A percentile compares a stretch with the other conserved stretches of the same genome.
Conservation (phyloP, 2,797 vertebrate species). For the Rhabdomys pumilio region DNA sequence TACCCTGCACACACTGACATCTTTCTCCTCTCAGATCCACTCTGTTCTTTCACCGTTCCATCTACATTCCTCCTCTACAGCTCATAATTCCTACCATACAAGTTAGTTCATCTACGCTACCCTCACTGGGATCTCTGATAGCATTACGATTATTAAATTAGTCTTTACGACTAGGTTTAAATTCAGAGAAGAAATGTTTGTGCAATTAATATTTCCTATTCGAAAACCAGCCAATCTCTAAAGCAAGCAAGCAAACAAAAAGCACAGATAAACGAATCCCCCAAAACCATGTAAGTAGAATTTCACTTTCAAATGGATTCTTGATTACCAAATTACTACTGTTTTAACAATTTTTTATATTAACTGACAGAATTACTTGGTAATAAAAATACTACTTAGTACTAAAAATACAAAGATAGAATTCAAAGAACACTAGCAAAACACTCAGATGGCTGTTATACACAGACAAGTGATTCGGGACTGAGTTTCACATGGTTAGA, state of each 20-base stretch:
- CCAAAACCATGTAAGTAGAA: neutral
- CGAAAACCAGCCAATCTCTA: conserved; percentile 18
- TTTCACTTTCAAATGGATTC: conserved; percentile 21
- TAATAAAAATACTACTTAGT: neutral
- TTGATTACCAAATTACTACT: neutral
- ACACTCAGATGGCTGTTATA: neutral
- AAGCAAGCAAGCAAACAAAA: neutral
- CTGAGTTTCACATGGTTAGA: conserved; percentile 47
- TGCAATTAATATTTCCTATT: conserved; percentile 21
- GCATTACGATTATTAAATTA: conserved; percentile 12
- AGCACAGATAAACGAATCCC: neutral
- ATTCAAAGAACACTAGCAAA: neutral
- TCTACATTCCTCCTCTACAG: conserved; percentile 11
- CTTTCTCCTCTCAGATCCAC: neutral
- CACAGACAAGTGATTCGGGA: neutral
- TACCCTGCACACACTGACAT: neutral
- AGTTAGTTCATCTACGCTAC: neutral
- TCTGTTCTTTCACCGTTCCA: neutral
- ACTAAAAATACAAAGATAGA: neutral
- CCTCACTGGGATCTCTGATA: neutral
- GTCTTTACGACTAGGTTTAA: neutral
- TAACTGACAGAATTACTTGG: neutral
- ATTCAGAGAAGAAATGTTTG: neutral
- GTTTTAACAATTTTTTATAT: conserved; percentile 22
- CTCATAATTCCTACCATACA: neutral